Conservation (phyloP, 2,113 vertebrate genomes). For the Solenodon paradoxus region DNA sequence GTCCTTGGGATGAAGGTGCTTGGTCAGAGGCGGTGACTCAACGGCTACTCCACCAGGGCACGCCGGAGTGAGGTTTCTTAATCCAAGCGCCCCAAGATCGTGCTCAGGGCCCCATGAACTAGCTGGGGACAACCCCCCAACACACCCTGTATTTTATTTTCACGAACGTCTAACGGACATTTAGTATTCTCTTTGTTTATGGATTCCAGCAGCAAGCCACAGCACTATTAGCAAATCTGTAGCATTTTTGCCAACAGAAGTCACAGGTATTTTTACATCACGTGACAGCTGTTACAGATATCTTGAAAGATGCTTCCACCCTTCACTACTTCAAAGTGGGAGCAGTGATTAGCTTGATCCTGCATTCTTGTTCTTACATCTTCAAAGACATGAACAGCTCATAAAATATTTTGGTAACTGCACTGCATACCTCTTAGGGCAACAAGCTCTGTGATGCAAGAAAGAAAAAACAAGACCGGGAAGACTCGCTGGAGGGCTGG, state of each 20-base stretch:
- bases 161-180: fast-evolving
- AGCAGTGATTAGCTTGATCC: background rate
- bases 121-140: background rate
- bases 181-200: background rate
- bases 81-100: background rate
- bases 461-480: background rate
- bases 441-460: background rate
- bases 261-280: too few species aligned
- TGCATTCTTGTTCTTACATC: background rate
- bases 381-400: background rate
- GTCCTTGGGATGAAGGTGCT: too few species aligned
- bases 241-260: too few species aligned
- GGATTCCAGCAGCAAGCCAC: too few species aligned
- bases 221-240: background rate
- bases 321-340: background rate
- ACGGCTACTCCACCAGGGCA: too few species aligned
- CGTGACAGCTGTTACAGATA: too few species aligned
- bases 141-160: background rate
- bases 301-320: too few species aligned
- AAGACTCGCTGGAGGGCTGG: too few species aligned
- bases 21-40: too few species aligned
- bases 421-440: background rate
- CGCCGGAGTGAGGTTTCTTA: background rate
- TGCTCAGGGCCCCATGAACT: background rate
- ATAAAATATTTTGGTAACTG: background rate